Evolutionary conservation across 2,113 vertebrate genomes (phyloP).

Genomic region (Suricata suricatta): DNA sequence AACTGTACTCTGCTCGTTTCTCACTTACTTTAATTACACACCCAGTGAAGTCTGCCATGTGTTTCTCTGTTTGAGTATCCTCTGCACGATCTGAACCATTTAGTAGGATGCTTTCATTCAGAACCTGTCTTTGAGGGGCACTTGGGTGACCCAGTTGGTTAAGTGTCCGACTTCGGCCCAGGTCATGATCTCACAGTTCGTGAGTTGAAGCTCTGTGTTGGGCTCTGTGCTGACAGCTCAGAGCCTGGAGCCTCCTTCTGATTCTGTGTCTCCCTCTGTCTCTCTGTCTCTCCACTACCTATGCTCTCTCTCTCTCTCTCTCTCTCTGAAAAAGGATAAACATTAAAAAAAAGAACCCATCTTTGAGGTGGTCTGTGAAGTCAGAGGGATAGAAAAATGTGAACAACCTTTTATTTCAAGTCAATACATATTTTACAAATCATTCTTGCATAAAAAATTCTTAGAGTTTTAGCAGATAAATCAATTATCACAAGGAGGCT

Average conservation of each 20-base stretch:
- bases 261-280: too few relatives aligned
- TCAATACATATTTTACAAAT: neutral
- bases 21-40: neutral
- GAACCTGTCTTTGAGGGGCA: neutral
- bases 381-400: neutral
- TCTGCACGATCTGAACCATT: neutral
- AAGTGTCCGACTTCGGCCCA: too few relatives aligned
- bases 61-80: neutral
- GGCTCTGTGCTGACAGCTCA: too few relatives aligned
- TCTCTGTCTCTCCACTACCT: too few relatives aligned
- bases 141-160: too few relatives aligned
- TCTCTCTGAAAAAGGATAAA: too few relatives aligned
- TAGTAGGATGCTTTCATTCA: neutral
- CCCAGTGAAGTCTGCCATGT: accelerated
- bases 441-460: neutral
- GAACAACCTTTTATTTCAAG: neutral
- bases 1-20: neutral
- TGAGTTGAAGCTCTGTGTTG: too few relatives aligned
- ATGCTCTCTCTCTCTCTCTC: too few relatives aligned
- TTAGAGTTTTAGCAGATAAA: neutral
- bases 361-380: neutral
- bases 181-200: too few relatives aligned
- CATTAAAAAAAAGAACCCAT: neutral
- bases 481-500: neutral
- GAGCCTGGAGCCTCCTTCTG: too few relatives aligned